Evolutionary conservation across 2,113 vertebrate species (phyloP), one percentile per base, ranked within the genome.

Genomic region (Caranx ignobilis): DNA sequence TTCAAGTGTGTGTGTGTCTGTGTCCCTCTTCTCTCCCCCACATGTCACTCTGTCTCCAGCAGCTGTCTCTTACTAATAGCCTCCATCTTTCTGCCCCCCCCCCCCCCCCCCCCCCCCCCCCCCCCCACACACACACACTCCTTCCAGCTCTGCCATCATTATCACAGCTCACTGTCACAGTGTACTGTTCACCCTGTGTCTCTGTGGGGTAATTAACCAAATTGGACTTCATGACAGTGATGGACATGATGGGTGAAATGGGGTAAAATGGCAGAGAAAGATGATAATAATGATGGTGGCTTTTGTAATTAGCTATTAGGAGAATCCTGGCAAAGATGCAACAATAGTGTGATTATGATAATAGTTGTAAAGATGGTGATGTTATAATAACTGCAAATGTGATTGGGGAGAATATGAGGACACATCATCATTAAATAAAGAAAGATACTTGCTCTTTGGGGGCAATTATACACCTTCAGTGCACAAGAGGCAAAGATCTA

Each of bases 31-130:
- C 18, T 52, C 55, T 69, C 77, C 77, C 80, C 60, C 63, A 61
- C 81, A 54, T 81, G 85, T 81, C 86, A 79, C 71, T 72, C 55
- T 72, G 86, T 91, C 84, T 89, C 86, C 80, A 65, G 85, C 89
- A 90, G 86, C 88, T 88, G 86, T 84, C 83, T 81, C 79, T 26
- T 19, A 61, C 79, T 89, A 89, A 88, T 87, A 79, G 80, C 77
- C 69, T 47, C 48, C 45, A 88, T 89, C 82, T 91, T 86, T 84
- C 87, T 67, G 75, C 77, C 85, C 68, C 69, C 82, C 39, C 26
- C 26, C 26, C 26, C 26, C 26, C 26, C 26, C 1, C 26, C 26
- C 26, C 26, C 26, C 26, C 1, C 26, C 26, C 26, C 26, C 26
- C 26, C 26, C 26, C 26, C 26, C 26, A 26, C 26, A n/a, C n/a